Percentiles rank a stretch among this genome's conserved stretches.
Evolutionary conservation across 53 echinoderm and acorn worm species (phyloP).

Genomic region (Arbacia lixula): DNA sequence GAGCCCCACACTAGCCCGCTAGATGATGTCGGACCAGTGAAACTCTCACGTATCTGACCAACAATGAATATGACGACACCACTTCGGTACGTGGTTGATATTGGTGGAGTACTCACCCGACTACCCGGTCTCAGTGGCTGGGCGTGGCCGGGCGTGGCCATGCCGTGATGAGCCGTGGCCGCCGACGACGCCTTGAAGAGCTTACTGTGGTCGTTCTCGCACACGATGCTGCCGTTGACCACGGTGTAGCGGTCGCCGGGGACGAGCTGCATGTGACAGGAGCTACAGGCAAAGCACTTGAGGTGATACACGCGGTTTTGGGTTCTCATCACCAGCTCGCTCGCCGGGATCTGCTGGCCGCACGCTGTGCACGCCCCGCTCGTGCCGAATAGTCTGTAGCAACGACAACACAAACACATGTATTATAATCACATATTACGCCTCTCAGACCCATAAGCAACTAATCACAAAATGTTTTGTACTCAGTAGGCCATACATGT

Average conservation of each 20-base stretch:
- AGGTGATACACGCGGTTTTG: conserved; percentile 97
- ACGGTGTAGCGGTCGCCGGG: conserved; percentile 91
- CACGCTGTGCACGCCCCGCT: conserved; percentile 96
- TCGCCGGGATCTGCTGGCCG: conserved; percentile 94
- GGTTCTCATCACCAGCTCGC: conserved; percentile 93
- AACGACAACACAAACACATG: too few relatives aligned
- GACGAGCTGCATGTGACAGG: conserved; percentile 91
- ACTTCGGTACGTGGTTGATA: too few relatives aligned
- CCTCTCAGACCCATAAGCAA: too few relatives aligned
- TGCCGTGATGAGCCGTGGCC: conserved; percentile 61
- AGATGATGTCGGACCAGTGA: too few relatives aligned
- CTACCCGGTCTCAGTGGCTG: conserved; percentile 85
- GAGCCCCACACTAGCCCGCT: too few relatives aligned
- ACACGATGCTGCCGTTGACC: conserved; percentile 95
- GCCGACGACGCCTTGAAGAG: conserved; percentile 84
- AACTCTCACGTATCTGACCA: too few relatives aligned
- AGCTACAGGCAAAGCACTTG: conserved; percentile 97
- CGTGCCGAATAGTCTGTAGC: conserved; percentile 88
- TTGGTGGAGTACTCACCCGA: conserved; percentile 59
- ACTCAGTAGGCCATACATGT: too few relatives aligned
- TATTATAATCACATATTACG: too few relatives aligned
- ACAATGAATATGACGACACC: too few relatives aligned
- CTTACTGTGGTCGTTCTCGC: conserved; percentile 95
- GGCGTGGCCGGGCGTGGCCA: conserved; percentile 41
- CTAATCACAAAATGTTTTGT: too few relatives aligned